Evolutionary conservation across 2,797 vertebrate species (phyloP).

Genomic region (Amblyraja radiata): DNA sequence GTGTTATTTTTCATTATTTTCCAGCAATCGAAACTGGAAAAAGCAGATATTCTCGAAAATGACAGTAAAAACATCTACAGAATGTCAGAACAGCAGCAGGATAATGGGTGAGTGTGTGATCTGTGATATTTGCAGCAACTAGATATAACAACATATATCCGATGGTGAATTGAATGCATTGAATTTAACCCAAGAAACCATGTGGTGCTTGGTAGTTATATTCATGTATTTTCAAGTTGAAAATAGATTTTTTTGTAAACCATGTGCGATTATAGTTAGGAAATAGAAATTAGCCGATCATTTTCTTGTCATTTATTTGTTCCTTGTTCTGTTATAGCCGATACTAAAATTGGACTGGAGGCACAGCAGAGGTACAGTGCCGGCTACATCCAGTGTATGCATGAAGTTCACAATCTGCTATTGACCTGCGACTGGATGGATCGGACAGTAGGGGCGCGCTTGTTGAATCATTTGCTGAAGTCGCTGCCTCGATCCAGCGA

Average conservation of each 20-base stretch:
- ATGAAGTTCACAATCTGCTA: slow-evolving; percentile 80
- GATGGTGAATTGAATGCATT: not conserved
- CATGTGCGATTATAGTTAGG: not conserved
- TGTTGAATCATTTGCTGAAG: slow-evolving; percentile 76
- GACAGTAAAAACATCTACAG: slow-evolving; percentile 83
- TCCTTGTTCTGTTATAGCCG: slow-evolving; percentile 45
- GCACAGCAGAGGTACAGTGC: slow-evolving; percentile 80
- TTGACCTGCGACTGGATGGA: slow-evolving; percentile 86
- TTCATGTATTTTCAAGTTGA: not conserved
- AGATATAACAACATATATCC: not conserved
- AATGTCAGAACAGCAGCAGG: slow-evolving; percentile 71
- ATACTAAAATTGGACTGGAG: slow-evolving; percentile 63
- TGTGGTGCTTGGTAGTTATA: too few species aligned
- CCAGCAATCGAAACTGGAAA: slow-evolving; percentile 84
- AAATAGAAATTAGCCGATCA: not conserved
- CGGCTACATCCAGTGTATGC: slow-evolving; percentile 85
- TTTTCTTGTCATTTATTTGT: not conserved
- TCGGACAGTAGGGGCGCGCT: slow-evolving; percentile 71
- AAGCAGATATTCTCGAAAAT: slow-evolving; percentile 86
- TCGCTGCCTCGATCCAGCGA: slow-evolving; percentile 66
- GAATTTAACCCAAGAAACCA: too few species aligned
- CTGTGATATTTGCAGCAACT: too few species aligned
- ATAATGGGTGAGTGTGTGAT: slow-evolving; percentile 61
- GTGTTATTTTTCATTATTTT: slow-evolving; percentile 25
- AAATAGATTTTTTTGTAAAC: not conserved